Percentiles rank a stretch among this genome's conserved stretches.
These are phyloP conservation scores for Orestias chungarensis DNA, from an alignment of 2,797 vertebrate genomes.

Conservation along the genomic window DNA sequence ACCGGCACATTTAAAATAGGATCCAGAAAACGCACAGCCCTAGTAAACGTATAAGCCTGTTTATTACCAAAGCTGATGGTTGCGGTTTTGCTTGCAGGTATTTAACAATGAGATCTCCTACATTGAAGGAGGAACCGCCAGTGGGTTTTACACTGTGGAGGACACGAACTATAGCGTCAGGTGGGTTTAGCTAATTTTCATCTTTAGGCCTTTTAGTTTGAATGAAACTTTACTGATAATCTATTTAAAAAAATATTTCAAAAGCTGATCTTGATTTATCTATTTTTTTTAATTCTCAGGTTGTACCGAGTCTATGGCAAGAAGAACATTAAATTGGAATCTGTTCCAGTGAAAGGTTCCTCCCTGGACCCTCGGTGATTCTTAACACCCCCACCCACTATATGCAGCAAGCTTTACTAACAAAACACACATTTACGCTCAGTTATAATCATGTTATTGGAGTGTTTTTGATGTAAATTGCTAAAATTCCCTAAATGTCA, in stretches of 20 bases:
- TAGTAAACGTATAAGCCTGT: too few species aligned
- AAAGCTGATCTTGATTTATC: not conserved
- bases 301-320: slow-evolving; percentile 94
- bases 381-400: too few species aligned
- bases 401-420: too few species aligned
- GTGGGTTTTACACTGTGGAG: slow-evolving; percentile 96
- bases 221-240: not conserved
- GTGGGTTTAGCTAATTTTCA: slow-evolving; percentile 59
- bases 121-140: slow-evolving; percentile 95
- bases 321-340: slow-evolving; percentile 93
- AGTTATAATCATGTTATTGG: too few species aligned
- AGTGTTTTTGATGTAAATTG: too few species aligned
- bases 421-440: too few species aligned
- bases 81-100: slow-evolving; percentile 76
- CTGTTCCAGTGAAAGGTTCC: slow-evolving; percentile 86
- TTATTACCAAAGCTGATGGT: too few species aligned
- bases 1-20: not conserved
- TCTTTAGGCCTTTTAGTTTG: not conserved
- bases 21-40: too few species aligned
- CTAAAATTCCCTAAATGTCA: too few species aligned
- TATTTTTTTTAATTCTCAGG: slow-evolving; percentile 68
- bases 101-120: slow-evolving; percentile 95
- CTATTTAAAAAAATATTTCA: not conserved
- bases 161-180: slow-evolving; percentile 86
- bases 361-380: slow-evolving; percentile 92